Evolutionary conservation across 1,140 invertebrate species (phyloP).

Genomic region (Atta cephalotes): DNA sequence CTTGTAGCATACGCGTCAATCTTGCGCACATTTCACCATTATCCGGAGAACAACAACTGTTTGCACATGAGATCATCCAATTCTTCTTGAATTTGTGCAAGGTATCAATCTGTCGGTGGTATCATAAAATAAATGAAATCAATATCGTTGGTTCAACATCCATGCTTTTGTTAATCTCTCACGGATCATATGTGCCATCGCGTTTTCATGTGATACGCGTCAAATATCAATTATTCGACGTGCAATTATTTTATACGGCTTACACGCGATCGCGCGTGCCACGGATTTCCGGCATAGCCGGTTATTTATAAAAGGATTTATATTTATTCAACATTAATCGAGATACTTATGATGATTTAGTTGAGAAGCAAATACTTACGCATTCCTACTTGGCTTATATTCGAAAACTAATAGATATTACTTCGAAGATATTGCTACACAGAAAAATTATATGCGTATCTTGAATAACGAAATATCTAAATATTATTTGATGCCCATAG

Average conservation of each 20-base stretch:
- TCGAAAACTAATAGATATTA: constrained; percentile 24
- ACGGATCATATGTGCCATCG: neutral
- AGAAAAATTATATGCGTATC: neutral
- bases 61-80: constrained; percentile 12
- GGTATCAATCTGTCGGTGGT: constrained; percentile 2
- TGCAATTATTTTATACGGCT: constrained; percentile 19
- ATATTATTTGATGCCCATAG: neutral
- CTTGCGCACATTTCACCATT: constrained; percentile 1
- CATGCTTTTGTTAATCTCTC: neutral
- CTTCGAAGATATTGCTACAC: neutral
- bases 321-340: constrained; percentile 40
- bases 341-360: constrained; percentile 16
- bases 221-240: constrained; percentile 25
- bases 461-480: neutral
- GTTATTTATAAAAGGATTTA: constrained; percentile 33
- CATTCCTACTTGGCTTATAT: neutral
- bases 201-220: neutral
- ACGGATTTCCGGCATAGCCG: neutral
- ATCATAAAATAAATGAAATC: constrained; percentile 52
- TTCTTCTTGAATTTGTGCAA: neutral
- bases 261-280: neutral
- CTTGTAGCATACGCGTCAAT: constrained; percentile 28
- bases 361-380: neutral
- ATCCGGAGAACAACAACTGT: neutral
- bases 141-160: constrained; percentile 9